Evolutionary conservation across 2,797 vertebrate genomes (phyloP).

Genomic region (Vireo griseus): DNA sequence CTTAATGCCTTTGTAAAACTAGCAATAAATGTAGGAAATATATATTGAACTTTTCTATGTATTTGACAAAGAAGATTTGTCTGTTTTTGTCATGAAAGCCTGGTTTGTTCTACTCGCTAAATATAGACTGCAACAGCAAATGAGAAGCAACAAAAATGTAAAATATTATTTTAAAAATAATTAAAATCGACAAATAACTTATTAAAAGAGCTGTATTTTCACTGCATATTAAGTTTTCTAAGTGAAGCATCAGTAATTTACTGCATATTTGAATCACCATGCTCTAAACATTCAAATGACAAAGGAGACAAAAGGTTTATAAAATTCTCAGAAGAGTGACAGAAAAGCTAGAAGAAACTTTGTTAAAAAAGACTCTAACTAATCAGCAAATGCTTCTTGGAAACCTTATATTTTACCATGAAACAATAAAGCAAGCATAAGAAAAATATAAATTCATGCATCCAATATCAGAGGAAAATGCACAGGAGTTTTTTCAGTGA

Average conservation of each 20-base stretch:
- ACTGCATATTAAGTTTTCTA: background rate
- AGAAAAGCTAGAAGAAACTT: conserved; percentile 12
- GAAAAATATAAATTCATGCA: background rate
- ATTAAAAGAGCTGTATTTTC: conserved; percentile 22
- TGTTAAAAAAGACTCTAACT: background rate
- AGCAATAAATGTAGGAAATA: background rate
- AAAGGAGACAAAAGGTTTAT: conserved; percentile 51
- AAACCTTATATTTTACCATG: background rate
- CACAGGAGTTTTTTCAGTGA: conserved; percentile 6
- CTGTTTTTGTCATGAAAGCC: background rate
- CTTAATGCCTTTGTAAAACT: background rate
- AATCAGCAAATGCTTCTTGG: background rate
- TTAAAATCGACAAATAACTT: conserved; percentile 29
- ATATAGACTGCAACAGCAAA: background rate
- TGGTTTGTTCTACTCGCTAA: background rate
- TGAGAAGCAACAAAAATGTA: background rate
- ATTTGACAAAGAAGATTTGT: background rate
- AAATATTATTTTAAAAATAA: background rate
- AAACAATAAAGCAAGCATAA: background rate
- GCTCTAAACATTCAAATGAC: conserved; percentile 7
- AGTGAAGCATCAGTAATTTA: background rate
- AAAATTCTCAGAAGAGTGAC: conserved; percentile 40
- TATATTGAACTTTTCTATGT: background rate
- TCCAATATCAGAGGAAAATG: background rate
- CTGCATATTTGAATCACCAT: conserved; percentile 17